Evolutionary conservation across 1,140 invertebrate species (phyloP).

Genomic region (Paramacrobiotus metropolitanus): DNA sequence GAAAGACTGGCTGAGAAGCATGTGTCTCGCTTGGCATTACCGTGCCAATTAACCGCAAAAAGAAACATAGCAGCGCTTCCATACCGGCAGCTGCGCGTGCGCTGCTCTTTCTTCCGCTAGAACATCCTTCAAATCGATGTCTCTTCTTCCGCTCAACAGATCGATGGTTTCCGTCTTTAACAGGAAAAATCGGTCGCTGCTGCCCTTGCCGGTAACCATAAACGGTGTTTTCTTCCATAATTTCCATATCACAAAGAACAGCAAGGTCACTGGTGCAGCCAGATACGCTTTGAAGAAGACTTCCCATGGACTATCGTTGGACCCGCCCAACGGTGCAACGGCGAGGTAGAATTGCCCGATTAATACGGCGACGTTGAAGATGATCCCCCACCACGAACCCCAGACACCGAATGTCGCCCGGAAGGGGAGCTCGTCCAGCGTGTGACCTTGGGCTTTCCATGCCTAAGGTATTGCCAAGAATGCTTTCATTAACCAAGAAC

Average conservation of each 20-base stretch:
- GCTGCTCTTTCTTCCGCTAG: not conserved
- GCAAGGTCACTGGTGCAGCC: not conserved
- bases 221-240: not conserved
- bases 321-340: not conserved
- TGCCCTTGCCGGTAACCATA: not conserved
- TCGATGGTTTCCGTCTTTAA: not conserved
- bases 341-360: not conserved
- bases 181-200: not conserved
- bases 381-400: not conserved
- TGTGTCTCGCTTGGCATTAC: no score
- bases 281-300: not conserved
- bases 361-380: not conserved
- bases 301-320: not conserved
- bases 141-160: not conserved
- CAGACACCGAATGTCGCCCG: not conserved
- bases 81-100: not conserved
- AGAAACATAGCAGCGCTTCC: not conserved
- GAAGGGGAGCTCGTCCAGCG: not conserved
- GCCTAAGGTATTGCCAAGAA: no score
- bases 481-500: no score
- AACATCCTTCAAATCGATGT: not conserved
- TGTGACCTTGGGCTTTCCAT: not conserved
- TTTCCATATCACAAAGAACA: not conserved
- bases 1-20: no score
- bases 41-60: conserved; percentile 1